Base-by-base conservation (phyloP, 2,113 vertebrate genomes). In the Mastomys coucha region DNA sequence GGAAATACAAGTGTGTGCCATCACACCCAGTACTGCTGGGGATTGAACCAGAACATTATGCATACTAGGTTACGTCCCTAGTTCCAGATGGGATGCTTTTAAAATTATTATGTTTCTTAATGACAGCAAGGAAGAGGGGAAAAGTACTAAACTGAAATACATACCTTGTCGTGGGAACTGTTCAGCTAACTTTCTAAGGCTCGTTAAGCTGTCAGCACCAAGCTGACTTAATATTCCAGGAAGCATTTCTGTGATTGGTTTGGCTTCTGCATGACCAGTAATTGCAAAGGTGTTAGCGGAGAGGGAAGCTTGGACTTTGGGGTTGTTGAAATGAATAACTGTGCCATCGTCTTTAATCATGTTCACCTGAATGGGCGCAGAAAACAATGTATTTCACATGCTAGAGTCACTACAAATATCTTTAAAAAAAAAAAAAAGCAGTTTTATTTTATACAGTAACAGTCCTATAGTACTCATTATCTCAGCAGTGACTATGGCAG, bases 251-350 rank as follows among this genome's bases (percentile, higher is more conserved):
- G 99, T 99, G 98, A 99, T 99, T 98, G 99, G 99, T 99, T 99
- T 99, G 98, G 99, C 99, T 98, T 99, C 99, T 65, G 99, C 99
- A 91, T 99, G 99, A 98, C 99, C 99, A 26, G 99, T 99, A 98
- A 99, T 99, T 97, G 99, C 99, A 93, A 99, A 99, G 91, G 99
- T 99, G 98, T 99, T 99, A 98, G 99, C 99, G 69, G 99, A 99
- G 88, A 99, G 99, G 95, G 99, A 99, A 60, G 99, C 99, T 95
- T 99, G 99, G 97, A 99, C 99, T 99, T 99, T 99, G 97, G 99
- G 99, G 97, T 99, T 99, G 98, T 99, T 99, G 99, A 99, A 99
- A 98, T 99, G 99, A 98, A 99, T 99, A 98, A 99, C 99, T 17
- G 99, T 99, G 69, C 99, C 99, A 81, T 99, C 99, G 45, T 99